phyloP scores from a whole-genome alignment of 1,140 invertebrate species.

The Drosophila ficusphila region DNA sequence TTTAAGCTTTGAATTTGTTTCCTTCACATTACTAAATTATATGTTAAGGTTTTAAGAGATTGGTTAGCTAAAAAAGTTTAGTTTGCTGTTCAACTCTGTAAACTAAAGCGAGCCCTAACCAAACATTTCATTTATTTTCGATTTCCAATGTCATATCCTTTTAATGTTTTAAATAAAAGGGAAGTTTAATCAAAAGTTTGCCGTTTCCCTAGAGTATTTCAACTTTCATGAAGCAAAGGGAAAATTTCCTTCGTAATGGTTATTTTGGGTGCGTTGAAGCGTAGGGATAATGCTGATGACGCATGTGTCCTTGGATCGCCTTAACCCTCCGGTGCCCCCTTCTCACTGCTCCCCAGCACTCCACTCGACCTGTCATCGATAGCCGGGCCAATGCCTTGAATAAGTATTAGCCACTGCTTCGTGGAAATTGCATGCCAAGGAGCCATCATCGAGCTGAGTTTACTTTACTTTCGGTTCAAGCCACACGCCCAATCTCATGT shows the following conservation, averaged over 20 bases:
- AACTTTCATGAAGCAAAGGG: constrained; percentile 1
- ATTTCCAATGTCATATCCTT: too few relatives aligned
- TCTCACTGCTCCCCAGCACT: constrained; percentile 1
- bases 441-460: constrained; percentile 57
- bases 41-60: too few relatives aligned
- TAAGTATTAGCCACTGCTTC: constrained; percentile 42
- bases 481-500: constrained; percentile 45
- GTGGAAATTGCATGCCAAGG: constrained; percentile 59
- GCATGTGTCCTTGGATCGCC: constrained; percentile 32
- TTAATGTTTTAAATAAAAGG: background rate
- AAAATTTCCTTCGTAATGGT: constrained; percentile 19
- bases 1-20: too few relatives aligned
- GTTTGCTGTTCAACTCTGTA: too few relatives aligned
- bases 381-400: constrained; percentile 43
- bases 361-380: constrained; percentile 48
- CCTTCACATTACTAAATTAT: too few relatives aligned
- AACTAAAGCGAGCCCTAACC: too few relatives aligned
- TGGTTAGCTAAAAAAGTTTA: too few relatives aligned
- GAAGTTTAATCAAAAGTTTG: background rate
- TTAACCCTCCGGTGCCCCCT: constrained; percentile 3
- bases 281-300: constrained; percentile 61
- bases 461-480: constrained; percentile 41
- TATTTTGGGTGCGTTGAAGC: constrained; percentile 58
- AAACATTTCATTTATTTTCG: background rate
- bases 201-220: constrained; percentile 21